Base-by-base conservation (phyloP, 1,140 invertebrate genomes). In the Bombus picipes region DNA sequence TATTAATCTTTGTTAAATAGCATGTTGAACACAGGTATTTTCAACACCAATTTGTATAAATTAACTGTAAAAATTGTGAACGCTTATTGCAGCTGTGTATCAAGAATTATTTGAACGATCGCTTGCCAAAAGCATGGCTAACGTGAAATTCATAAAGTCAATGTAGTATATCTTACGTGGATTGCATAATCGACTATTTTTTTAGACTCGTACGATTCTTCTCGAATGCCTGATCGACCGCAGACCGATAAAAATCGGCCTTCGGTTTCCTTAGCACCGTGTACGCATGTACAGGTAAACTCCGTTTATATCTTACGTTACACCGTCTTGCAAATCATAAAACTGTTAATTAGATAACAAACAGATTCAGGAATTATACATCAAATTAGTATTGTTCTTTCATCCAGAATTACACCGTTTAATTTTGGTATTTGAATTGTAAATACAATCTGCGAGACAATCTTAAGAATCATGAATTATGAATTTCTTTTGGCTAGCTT, bases 141-240 rank as follows among this genome's bases (percentile, higher is more conserved):
- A 10, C 22, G 34, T 70, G 22, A 25, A 70, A 70, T 25, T 37
- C 15, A 22, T 70, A 70, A 25, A 70, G 9, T n/a, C n/a, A 22
- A 22, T 22, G 6, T 53, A 53, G 18, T 53, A 22, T 53, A 22
- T 53, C 47, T 22, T 53, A 53, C 18, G 47, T 22, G 47, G 34
- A 70, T 70, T 70, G 68, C 34, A 39, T 39, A 70, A 70, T 70
- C 22, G 9, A 39, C 68, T 12, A 70, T 70, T 70, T 70, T 70
- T 39, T 39, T 3, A 70, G 9, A 25, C 22, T 39, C 5, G 22
- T 39, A 25, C 34, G 34, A 39, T 28, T 12, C 37, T 39, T 39
- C 10, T 12, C 68, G 68, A 70, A 70, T 70, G 10, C 22, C 10
- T 28, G 34, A 28, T 37, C 22, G 2, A 39, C 34, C 66, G 22